phyloP scores from a whole-genome alignment of 2,797 vertebrate species.

The Molossus molossus region DNA sequence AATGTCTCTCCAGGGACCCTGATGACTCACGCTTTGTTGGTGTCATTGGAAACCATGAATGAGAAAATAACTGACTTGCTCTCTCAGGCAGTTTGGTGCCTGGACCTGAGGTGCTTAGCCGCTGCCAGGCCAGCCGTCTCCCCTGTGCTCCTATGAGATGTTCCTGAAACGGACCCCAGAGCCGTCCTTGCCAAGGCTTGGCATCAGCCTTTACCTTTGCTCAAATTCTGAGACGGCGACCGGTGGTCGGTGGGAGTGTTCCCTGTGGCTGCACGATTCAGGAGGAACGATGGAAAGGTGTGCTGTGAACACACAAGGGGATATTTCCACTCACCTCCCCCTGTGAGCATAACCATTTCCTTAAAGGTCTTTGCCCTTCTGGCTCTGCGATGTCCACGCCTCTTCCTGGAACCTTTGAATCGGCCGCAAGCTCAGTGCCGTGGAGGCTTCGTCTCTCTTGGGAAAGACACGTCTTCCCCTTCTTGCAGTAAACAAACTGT shows the following conservation, averaged over 20 bases:
- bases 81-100: constrained; percentile 38
- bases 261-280: not conserved
- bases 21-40: constrained; percentile 33
- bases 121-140: not conserved
- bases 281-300: not conserved
- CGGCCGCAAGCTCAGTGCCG: not conserved
- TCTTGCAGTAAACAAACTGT: constrained; percentile 85
- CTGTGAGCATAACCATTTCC: not conserved
- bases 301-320: accelerated
- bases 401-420: not conserved
- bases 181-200: constrained; percentile 44
- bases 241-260: not conserved
- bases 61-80: constrained; percentile 43
- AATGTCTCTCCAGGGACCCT: constrained; percentile 30
- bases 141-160: not conserved
- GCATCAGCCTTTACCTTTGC: not conserved
- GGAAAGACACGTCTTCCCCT: constrained; percentile 68
- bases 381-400: not conserved
- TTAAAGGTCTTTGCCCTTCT: not conserved
- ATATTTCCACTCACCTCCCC: not conserved
- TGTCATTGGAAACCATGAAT: constrained; percentile 50
- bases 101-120: not conserved
- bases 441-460: constrained; percentile 75
- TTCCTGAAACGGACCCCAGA: not conserved
- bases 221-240: not conserved